Evolutionary conservation across 1,140 invertebrate species (phyloP).

Genomic region (Bombus huntii): DNA sequence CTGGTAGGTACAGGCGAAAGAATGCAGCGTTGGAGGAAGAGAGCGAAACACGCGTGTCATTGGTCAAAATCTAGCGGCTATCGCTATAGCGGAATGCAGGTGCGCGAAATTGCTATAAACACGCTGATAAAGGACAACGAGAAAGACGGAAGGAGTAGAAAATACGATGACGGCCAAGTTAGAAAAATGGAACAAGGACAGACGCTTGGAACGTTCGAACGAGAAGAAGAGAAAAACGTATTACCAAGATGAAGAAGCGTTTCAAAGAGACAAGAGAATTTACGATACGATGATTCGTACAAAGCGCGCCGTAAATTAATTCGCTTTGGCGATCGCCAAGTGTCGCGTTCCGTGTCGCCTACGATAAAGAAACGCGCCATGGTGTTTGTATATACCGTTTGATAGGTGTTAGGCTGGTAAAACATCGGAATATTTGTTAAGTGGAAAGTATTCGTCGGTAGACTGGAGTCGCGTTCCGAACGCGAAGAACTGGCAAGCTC

Average conservation of each 20-base stretch:
- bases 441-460: background rate
- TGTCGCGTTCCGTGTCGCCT: too few relatives aligned
- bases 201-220: background rate
- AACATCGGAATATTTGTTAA: too few relatives aligned
- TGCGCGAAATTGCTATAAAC: background rate
- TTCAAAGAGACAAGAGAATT: background rate
- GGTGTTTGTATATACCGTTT: too few relatives aligned
- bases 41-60: conserved; percentile 43
- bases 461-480: background rate
- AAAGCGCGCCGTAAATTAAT: background rate
- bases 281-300: background rate
- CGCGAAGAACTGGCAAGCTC: too few relatives aligned
- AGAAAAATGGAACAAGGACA: background rate
- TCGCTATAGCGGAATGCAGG: conserved; percentile 4
- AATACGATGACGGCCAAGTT: background rate
- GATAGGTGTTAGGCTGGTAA: too few relatives aligned
- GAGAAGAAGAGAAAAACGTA: background rate
- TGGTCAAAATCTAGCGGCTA: conserved; percentile 55
- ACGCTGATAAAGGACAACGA: background rate
- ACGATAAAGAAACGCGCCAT: too few relatives aligned
- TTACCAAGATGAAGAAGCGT: too few relatives aligned
- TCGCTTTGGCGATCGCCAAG: background rate
- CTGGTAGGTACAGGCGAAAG: background rate
- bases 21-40: background rate
- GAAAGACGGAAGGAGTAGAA: background rate